Evolutionary conservation across 2,888 invertebrate species (phyloP), one percentile per base, ranked within the genome.

Genomic region (Thymelicus sylvestris): DNA sequence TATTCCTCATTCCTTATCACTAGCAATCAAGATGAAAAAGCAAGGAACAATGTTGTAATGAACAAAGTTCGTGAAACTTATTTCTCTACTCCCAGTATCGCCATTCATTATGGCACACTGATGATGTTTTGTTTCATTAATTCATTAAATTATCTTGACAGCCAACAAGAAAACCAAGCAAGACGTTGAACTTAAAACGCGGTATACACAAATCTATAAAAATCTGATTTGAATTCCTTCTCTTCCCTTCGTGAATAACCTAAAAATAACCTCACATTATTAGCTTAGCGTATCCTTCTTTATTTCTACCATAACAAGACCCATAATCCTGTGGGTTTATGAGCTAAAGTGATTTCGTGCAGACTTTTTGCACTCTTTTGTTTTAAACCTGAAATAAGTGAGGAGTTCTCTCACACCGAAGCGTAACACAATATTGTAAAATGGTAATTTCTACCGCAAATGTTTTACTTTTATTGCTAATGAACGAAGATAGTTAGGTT

Each of bases 341-440:
- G 12, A 59, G 57, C n/a, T 69, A 63, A 69, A 59, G 69, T 63
- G 74, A 80, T 78, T 83, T 82, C 75, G 79, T 81, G 74, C 77
- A 76, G 81, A 77, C 79, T 78, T 80, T 83, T 81, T 74, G 81
- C 79, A 76, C 80, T 78, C 77, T 80, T 80, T 82, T 81, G 75
- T 81, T 81, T 82, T 83, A 72, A 71, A 73, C 69, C 69, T 69
- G 64, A 61, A 61, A 38, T 60, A 47, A 63, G 48, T 64, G 64
- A 59, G n/a, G 57, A 39, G 0, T 55, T 15, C 63, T 48, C 41
- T 69, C 44, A 69, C 69, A 69, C 69, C 59, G 64, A 48, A 64
- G 64, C 7, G 69, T 69, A 69, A 69, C 19, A 39, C 10, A 64
- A 69, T 64, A 64, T n/a, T 39, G 15, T 19, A 13, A 64, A 19